Evolutionary conservation across 1,140 invertebrate genomes (phyloP), one percentile per base, ranked within the genome.

Genomic region (Tetraneura akinire): DNA sequence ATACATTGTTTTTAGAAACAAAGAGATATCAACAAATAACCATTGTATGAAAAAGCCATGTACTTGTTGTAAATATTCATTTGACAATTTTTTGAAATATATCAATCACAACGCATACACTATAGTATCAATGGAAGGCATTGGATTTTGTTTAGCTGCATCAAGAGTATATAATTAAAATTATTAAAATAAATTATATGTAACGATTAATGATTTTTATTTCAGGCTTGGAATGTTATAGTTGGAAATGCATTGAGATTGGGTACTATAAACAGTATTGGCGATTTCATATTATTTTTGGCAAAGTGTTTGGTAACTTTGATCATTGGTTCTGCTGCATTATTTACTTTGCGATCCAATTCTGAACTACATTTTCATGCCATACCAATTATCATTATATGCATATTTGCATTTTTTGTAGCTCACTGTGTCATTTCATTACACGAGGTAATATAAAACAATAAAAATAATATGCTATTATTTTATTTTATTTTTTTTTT

Each of bases 91-190:
- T 83, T 93, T 97, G 81, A 91, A 93, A 71, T 96, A 93, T 84
- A 89, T 97, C 83, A 96, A 96, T 86, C 93, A 96, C 83, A 97
- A 97, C 86, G 95, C 95, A 1, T 97, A 97, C 84, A 96, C 94
- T 6, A 91, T 96, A 49, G 91, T 95, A 80, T 94, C 93, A 8
- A 94, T 95, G 81, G 92, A 95, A 85, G 92, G 93, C 42, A 91
- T 91, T 53, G 89, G 92, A 85, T 96, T 95, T 84, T 95, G 93
- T 83, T 91, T 92, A 81, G 92, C 93, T 57, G 92, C 93, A 10
- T 90, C 87, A 85, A 92, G 92, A 84, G 93, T 94, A 88, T 88
- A 87, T 87, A 21, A 62, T 45, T 68, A 23, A 18, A 32, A 32
- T 66, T 4, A 45, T n/a, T n/a, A n/a, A n/a, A n/a, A n/a, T n/a